Percentiles rank a stretch among this genome's conserved stretches.
Conservation (phyloP, 2,113 vertebrate species). For the Opisthocomus hoazin region DNA sequence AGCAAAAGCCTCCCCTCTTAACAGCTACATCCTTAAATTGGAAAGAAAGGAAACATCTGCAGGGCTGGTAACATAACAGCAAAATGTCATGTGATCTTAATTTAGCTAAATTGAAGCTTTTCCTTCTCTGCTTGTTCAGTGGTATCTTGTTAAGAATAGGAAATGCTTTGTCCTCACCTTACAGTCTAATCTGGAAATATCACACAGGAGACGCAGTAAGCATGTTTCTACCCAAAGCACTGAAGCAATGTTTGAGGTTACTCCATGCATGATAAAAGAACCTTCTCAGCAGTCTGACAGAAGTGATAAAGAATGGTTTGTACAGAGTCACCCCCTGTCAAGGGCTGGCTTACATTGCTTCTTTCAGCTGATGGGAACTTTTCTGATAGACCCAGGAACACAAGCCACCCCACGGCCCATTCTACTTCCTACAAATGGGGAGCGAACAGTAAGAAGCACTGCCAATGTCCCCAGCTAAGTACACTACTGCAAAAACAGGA, state of each 20-base stretch:
- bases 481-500: not conserved
- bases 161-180: slow-evolving; percentile 37
- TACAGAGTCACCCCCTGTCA: not conserved
- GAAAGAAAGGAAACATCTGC: slow-evolving; percentile 67
- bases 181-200: not conserved
- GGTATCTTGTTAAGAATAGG: not conserved
- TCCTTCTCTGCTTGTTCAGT: not conserved
- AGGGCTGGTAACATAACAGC: slow-evolving; percentile 39
- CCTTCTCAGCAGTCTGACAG: not conserved
- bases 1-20: slow-evolving; percentile 35
- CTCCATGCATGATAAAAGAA: not conserved
- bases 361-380: not conserved
- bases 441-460: not conserved
- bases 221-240: not conserved
- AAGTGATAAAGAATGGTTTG: not conserved
- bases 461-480: not conserved
- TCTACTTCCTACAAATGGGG: not conserved
- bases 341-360: not conserved
- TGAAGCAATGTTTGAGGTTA: not conserved
- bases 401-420: not conserved
- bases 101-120: slow-evolving; percentile 27
- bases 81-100: slow-evolving; percentile 50
- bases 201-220: not conserved
- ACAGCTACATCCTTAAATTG: slow-evolving; percentile 57
- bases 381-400: not conserved